These are phyloP conservation scores for Alloplasta piceator DNA, from an alignment of 2,888 invertebrate species.

Conservation along the genomic window DNA sequence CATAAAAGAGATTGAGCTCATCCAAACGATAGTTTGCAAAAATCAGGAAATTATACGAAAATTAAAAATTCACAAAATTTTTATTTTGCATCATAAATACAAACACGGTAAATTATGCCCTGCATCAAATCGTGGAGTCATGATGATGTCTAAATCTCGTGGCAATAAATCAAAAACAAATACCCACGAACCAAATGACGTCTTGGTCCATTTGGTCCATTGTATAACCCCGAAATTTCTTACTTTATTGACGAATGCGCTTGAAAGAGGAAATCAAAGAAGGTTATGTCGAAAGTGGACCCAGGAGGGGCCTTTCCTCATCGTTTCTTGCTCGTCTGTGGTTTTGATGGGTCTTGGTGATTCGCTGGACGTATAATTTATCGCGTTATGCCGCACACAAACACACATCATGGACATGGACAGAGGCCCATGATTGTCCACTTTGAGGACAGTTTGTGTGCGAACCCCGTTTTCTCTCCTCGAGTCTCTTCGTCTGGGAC, in stretches of 20 bases:
- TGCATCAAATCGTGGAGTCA: constrained; percentile 19
- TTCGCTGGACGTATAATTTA: constrained; percentile 64
- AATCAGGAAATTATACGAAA: too few species aligned
- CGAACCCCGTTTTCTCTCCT: constrained; percentile 14
- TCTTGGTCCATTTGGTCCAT: constrained; percentile 44
- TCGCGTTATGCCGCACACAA: constrained; percentile 54
- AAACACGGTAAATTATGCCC: neutral
- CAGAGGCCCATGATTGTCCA: neutral
- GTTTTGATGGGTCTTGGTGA: constrained; percentile 57
- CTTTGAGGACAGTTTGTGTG: constrained; percentile 18
- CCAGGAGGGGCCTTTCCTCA: constrained; percentile 45
- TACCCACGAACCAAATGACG: constrained; percentile 47
- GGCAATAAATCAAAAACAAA: constrained; percentile 40
- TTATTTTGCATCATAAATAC: too few species aligned
- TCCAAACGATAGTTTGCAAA: too few species aligned
- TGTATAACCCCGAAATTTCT: constrained; percentile 51
- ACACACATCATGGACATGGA: constrained; percentile 29
- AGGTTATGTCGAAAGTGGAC: constrained; percentile 35
- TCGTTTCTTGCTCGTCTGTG: constrained; percentile 62
- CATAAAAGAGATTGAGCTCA: too few species aligned
- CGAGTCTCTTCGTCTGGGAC: neutral
- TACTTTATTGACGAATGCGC: constrained; percentile 39
- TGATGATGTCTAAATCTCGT: constrained; percentile 52
- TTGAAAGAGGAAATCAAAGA: constrained; percentile 20
- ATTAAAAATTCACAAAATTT: too few species aligned